Base-by-base conservation (phyloP, 2,888 invertebrate species). In the Trachelus troglodyta region DNA sequence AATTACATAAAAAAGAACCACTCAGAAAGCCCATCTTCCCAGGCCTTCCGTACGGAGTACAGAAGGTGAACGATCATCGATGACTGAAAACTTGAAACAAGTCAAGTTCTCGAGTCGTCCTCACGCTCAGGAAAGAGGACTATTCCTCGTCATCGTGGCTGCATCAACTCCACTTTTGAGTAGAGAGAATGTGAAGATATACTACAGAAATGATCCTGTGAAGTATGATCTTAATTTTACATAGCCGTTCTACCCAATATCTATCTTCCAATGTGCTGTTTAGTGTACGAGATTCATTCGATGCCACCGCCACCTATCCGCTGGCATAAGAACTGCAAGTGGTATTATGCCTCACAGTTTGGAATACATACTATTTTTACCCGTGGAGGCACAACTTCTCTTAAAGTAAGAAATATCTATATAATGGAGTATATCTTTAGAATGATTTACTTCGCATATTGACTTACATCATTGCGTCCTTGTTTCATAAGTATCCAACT, bases 401-500 rank as follows among this genome's bases (percentile, higher is more conserved):
- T 56, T 23, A 23, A 56, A 23, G 56, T 23, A 9, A 56, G 9
- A 56, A 23, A 56, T 23, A 40, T 40, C 15, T 4, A 40, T 9
- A 56, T 23, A 4, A 56, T 56, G 56, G 56, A 56, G 23, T 15
- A 40, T 40, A 40, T 40, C 2, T 23, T 23, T 23, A 6, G 9
- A 23, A 56, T 23, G 9, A 56, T 56, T 23, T 23, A 56, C 9
- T 56, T 9, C 9, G 9, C 9, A 56, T 56, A 23, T 34, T 4
- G 37, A 85, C 87, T 86, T 83, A 94, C 94, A 78, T 93, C 92
- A 23, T 92, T 92, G 79, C 94, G 93, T 75, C 96, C 96, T 77
- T 94, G 94, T 86, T 96, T 95, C 93, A 97, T 96, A 34, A 99
- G 94, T 31, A 94, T 94, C 99, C 99, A 99, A 84, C 97, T 95